phyloP scores from a whole-genome alignment of 2,888 invertebrate genomes.

The Lysandra coridon region DNA sequence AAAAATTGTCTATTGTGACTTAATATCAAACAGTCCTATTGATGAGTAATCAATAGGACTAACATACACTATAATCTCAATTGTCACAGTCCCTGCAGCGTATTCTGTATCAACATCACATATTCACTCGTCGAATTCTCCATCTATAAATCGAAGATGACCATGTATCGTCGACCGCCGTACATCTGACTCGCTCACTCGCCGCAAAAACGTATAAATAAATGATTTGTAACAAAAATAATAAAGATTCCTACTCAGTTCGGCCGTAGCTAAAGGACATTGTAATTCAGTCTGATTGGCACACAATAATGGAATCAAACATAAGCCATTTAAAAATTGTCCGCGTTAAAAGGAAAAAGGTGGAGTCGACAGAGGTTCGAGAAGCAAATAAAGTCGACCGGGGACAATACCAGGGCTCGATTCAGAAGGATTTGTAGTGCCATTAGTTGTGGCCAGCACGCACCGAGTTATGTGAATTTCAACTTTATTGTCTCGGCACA shows the following conservation, averaged over 20 bases:
- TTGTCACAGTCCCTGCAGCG: neutral
- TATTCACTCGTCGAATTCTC: neutral
- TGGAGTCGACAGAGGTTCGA: slow-evolving; percentile 63
- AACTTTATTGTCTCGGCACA: slow-evolving; percentile 22
- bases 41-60: neutral
- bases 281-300: slow-evolving; percentile 80
- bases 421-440: slow-evolving; percentile 73
- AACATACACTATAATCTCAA: neutral
- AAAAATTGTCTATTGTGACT: neutral
- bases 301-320: slow-evolving; percentile 81
- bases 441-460: slow-evolving; percentile 60
- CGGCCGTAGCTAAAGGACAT: slow-evolving; percentile 76
- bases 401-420: slow-evolving; percentile 72
- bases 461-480: slow-evolving; percentile 12
- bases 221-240: slow-evolving; percentile 73
- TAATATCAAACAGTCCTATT: neutral
- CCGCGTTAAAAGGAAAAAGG: slow-evolving; percentile 74
- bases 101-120: neutral
- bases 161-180: slow-evolving; percentile 64
- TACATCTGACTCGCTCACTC: slow-evolving; percentile 70
- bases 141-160: slow-evolving; percentile 63
- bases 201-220: slow-evolving; percentile 66
- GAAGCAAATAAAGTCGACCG: slow-evolving; percentile 69
- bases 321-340: slow-evolving; percentile 79
- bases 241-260: slow-evolving; percentile 70